Evolutionary conservation across 37 sponge, comb jelly and placozoan species (phyloP), one percentile per base, ranked within the genome.

Genomic region (Mnemiopsis leidyi): DNA sequence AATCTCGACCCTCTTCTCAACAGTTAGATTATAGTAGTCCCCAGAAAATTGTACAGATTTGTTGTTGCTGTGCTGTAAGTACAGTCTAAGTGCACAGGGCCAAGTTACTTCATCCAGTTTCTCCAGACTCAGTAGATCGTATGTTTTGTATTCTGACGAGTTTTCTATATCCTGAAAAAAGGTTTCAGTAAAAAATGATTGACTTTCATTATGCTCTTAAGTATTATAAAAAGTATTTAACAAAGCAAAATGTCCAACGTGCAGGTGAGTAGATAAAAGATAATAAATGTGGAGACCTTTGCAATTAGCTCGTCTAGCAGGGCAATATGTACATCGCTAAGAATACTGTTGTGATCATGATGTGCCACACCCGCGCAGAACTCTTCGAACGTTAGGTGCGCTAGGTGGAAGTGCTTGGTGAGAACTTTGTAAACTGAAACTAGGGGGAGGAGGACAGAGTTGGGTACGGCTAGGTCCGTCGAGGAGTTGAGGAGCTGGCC

Each of bases 101-200:
- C 90, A 85, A 9, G 90, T 85, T 0, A 85, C 40, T 25, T 85
- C 90, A 26, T 85, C 90, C 3, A 85, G 7, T 61, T 85, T 3
- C 61, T 38, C 90, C 24, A 85, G 23, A 25, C 61, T 85, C 61
- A 85, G 61, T 29, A 85, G 18, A 16, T 85, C 90, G 90, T 40
- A 85, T 0, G 61, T 85, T 25, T 28, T 71, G n/a, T 29, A 71
- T 7, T 2, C 3, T 48, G 61, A 48, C 9, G 61, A 48, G 5
- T 48, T 5, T 48, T 48, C 61, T 13, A 48, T 13, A 13, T 48
- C 61, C 61, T 48, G 61, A 48, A 48, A 13, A 48, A 18, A 48
- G n/a, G n/a, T n/a, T n/a, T n/a, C n/a, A n/a, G n/a, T n/a, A n/a
- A n/a, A n/a, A n/a, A n/a, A n/a, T n/a, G n/a, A n/a, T n/a, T n/a